Evolutionary conservation across 2,888 invertebrate genomes (phyloP).

Genomic region (Patella pellucida): DNA sequence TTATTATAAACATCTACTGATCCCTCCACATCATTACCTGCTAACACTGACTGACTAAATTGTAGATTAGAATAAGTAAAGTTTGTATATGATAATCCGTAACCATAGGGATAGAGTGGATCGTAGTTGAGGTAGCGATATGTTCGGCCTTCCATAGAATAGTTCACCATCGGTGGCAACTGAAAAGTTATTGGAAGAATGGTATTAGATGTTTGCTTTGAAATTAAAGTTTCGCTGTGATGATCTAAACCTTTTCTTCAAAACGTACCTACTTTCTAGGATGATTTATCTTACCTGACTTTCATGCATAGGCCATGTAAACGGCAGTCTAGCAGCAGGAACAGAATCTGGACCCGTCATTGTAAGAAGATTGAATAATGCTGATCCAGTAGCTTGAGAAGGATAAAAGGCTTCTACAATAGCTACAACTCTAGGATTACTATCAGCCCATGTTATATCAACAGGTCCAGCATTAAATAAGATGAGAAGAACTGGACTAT

Average conservation of each 20-base stretch:
- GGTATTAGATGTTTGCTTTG: too few species aligned
- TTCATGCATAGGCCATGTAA: background rate
- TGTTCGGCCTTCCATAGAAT: conserved; percentile 56
- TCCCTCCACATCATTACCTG: conserved; percentile 44
- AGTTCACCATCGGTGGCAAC: conserved; percentile 46
- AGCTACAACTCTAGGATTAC: background rate
- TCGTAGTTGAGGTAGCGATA: conserved; percentile 58
- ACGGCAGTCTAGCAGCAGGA: background rate
- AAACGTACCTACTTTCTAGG: too few species aligned
- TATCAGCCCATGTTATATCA: background rate
- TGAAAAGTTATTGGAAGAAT: background rate
- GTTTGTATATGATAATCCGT: conserved; percentile 46
- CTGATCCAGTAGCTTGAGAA: background rate
- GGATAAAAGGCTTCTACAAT: conserved; percentile 3
- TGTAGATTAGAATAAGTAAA: conserved; percentile 38
- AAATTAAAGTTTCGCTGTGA: too few species aligned
- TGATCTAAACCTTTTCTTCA: too few species aligned
- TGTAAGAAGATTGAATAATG: background rate
- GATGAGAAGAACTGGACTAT: background rate
- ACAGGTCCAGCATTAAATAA: background rate
- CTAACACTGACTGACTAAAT: conserved; percentile 31
- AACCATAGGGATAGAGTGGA: conserved; percentile 51
- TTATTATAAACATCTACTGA: conserved; percentile 50
- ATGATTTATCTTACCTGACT: conserved; percentile 23
- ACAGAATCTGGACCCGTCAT: background rate